These are phyloP conservation scores for Helicoverpa assulta DNA, from an alignment of 2,888 invertebrate genomes.

Conservation along the genomic window DNA sequence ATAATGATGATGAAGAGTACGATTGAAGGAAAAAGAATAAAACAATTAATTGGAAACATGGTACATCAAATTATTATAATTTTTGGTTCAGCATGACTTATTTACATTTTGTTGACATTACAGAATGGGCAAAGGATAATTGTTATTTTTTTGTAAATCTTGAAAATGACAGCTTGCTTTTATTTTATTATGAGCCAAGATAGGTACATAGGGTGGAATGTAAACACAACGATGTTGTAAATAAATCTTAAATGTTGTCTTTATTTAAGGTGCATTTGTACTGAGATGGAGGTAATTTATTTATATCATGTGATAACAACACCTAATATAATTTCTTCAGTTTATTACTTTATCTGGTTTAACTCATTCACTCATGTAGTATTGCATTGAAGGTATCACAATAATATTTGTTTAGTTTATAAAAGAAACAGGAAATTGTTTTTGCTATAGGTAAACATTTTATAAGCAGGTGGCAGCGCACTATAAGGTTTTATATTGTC, in stretches of 20 bases:
- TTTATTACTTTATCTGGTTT: conserved; percentile 6
- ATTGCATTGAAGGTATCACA: neutral
- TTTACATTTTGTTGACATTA: too few relatives aligned
- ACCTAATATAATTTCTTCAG: conserved; percentile 24
- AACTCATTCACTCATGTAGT: conserved; percentile 1
- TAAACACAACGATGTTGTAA: conserved; percentile 9
- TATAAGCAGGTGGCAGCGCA: neutral
- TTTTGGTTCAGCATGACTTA: too few relatives aligned
- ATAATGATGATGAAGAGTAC: too few relatives aligned
- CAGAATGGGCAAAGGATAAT: too few relatives aligned
- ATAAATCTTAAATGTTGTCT: conserved; percentile 21
- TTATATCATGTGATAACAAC: conserved; percentile 32
- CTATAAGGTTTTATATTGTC: neutral
- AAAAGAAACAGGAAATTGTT: neutral
- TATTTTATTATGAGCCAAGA: conserved; percentile 9
- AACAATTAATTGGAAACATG: too few relatives aligned
- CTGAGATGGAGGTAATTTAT: neutral
- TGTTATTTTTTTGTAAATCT: neutral
- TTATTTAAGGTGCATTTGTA: conserved; percentile 3
- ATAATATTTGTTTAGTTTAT: neutral
- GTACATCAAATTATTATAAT: too few relatives aligned
- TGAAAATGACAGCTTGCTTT: neutral
- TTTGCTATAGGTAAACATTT: neutral
- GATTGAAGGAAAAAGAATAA: too few relatives aligned
- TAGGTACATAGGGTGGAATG: conserved; percentile 9